Evolutionary conservation across 2,888 invertebrate species (phyloP).

Genomic region (Melipona bicolor): DNA sequence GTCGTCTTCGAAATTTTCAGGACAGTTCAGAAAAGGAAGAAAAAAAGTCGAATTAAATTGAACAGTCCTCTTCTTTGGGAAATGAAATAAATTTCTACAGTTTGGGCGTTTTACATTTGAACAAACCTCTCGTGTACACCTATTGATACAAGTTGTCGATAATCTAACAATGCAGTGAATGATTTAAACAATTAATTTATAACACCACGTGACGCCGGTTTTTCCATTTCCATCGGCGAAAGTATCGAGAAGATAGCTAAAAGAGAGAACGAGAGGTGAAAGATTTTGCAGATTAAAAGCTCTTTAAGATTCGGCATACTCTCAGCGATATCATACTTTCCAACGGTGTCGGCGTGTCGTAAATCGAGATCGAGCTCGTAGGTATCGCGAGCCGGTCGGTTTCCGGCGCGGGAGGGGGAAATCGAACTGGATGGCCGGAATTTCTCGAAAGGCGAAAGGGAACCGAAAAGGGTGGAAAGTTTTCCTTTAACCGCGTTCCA

Average conservation of each 20-base stretch:
- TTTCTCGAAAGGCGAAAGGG: neutral
- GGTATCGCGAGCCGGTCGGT: neutral
- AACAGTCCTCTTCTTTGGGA: too few species aligned
- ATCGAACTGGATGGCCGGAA: neutral
- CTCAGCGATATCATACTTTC: neutral
- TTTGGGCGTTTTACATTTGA: too few species aligned
- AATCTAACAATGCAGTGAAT: too few species aligned
- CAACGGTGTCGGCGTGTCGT: neutral
- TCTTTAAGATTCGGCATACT: neutral
- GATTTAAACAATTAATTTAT: too few species aligned
- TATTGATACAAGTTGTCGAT: too few species aligned
- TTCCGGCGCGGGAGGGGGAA: neutral
- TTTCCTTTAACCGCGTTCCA: conserved; percentile 35
- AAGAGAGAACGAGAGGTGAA: too few species aligned
- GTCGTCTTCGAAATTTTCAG: too few species aligned
- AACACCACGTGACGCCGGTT: neutral
- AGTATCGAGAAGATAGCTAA: neutral
- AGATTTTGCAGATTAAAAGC: neutral
- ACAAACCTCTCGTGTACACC: too few species aligned
- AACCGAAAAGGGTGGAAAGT: conserved; percentile 6
- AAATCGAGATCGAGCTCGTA: neutral
- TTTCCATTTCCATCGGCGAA: neutral
- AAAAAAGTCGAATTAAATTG: too few species aligned
- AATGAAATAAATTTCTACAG: too few species aligned
- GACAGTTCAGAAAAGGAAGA: too few species aligned